Evolutionary conservation across 2,797 vertebrate genomes (phyloP).

Genomic region (Delichon dasypus): DNA sequence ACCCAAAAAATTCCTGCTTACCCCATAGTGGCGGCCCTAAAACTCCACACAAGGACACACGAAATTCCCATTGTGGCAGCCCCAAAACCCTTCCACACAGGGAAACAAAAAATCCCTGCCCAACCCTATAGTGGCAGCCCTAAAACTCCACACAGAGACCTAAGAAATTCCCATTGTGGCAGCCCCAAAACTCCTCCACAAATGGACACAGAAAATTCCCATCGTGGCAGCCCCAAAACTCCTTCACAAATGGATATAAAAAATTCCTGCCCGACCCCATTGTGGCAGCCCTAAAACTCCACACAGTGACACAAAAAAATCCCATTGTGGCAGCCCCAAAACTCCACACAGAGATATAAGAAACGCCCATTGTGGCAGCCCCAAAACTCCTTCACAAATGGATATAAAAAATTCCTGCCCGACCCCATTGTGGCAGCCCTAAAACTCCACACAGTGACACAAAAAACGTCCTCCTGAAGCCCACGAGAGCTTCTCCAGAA

Average conservation of each 20-base stretch:
- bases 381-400: fast-evolving
- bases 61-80: neutral
- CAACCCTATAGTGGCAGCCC: neutral
- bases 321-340: neutral
- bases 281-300: neutral
- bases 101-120: neutral
- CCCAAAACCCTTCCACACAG: neutral
- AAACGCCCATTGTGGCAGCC: neutral
- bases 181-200: too few relatives aligned
- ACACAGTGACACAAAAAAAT: too few relatives aligned
- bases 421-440: too few relatives aligned
- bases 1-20: neutral
- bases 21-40: neutral
- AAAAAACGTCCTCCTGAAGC: neutral
- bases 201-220: too few relatives aligned
- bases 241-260: neutral
- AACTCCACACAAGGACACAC: neutral
- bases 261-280: neutral
- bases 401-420: too few relatives aligned
- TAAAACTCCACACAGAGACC: neutral
- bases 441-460: fast-evolving
- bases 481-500: fast-evolving
- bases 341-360: neutral
- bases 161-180: too few relatives aligned
- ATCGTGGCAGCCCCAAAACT: neutral